Base-by-base conservation (phyloP, 2,888 invertebrate genomes). In the Hedya salicella region DNA sequence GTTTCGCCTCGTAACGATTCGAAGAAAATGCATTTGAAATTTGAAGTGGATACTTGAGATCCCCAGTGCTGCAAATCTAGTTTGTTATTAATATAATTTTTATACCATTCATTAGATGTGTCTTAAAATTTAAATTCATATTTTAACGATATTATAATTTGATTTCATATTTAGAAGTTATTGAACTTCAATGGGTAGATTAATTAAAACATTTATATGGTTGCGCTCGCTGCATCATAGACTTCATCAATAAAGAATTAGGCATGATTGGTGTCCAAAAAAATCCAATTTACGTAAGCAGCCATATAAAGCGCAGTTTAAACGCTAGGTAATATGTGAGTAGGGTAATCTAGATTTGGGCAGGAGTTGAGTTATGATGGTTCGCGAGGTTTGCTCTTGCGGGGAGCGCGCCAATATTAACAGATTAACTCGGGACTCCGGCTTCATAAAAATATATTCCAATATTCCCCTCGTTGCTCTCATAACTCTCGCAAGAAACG, bases 401-500 rank as follows among this genome's bases (percentile, higher is more conserved):
- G 81, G 83, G 79, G 77, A 81, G 64, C 57, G 65, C 44, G 67
- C 63, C 87, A 88, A 89, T 89, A 89, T 89, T 88, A 89, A 87
- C 87, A 87, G 87, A 87, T 87, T 87, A 87, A 84, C 87, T 86
- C 81, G 81, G 83, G 82, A 81, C 83, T 82, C 81, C 76, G 72
- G 84, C 85, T 86, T 86, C 86, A 86, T 87, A 87, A 87, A 87
- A 87, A 87, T 87, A 87, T 86, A 86, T 87, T 86, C 87, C 85
- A 86, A 87, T 87, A 87, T 86, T 85, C 84, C 83, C 83, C 86
- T 82, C 85, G 83, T 82, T 85, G 82, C 85, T 85, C 85, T 86
- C 86, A 87, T 88, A 89, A 88, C 84, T 79, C 76, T 86, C 81
- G 79, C 78, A 86, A 86, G 87, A 83, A 88, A 87, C 82, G 83